These are phyloP conservation scores for Trinorchestia longiramus DNA, from an alignment of 1,140 invertebrate genomes.

Conservation along the genomic window DNA sequence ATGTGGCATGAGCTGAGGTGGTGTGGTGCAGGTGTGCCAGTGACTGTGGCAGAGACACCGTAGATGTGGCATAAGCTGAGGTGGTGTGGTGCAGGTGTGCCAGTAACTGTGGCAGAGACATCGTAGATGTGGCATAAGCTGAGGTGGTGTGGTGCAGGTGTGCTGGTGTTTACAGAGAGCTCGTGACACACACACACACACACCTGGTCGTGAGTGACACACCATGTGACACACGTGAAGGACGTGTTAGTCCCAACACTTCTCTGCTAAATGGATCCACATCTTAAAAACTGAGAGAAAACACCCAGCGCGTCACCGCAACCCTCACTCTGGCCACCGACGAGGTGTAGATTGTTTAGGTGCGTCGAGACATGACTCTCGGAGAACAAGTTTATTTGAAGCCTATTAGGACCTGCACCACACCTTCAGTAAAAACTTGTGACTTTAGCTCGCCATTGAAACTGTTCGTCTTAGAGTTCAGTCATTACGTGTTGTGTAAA, in stretches of 20 bases:
- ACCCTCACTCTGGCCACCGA: not conserved
- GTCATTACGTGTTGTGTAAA: too few species aligned
- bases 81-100: not conserved
- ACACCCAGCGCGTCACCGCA: not conserved
- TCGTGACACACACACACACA: not conserved
- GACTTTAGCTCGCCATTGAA: not conserved
- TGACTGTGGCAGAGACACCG: not conserved
- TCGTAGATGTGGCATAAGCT: not conserved
- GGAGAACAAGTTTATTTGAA: not conserved
- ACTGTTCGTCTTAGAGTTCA: too few species aligned
- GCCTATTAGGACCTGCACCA: not conserved
- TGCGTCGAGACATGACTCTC: not conserved
- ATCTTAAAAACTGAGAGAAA: not conserved
- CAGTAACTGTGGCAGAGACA: not conserved
- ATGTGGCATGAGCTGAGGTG: not conserved
- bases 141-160: not conserved
- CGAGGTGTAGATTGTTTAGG: not conserved
- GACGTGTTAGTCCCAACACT: constrained; percentile 26
- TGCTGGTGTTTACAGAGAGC: not conserved
- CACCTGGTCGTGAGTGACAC: not conserved
- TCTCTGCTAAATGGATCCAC: constrained; percentile 23
- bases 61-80: not conserved
- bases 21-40: not conserved
- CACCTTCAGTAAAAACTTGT: not conserved
- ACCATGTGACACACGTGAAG: not conserved